Evolutionary conservation across 2,797 vertebrate species (phyloP).

Genomic region (Ctenosaura bakeri): DNA sequence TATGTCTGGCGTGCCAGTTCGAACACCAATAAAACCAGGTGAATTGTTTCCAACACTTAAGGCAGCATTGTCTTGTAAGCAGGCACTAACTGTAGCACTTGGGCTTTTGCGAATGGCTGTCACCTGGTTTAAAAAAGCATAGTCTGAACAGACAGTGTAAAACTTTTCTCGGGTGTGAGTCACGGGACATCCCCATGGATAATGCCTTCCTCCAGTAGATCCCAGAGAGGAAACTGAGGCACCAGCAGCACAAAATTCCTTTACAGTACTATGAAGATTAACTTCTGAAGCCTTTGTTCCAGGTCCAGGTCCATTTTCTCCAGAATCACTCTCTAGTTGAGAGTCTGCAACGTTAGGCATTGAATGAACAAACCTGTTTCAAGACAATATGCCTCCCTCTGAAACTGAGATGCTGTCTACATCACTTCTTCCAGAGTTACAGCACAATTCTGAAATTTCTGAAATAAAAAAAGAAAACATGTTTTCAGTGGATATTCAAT

Average conservation of each 20-base stretch:
- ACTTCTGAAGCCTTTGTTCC: slow-evolving; percentile 79
- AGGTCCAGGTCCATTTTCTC: slow-evolving; percentile 78
- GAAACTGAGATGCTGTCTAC: slow-evolving; percentile 58
- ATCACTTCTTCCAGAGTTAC: slow-evolving; percentile 61
- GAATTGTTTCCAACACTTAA: slow-evolving; percentile 80
- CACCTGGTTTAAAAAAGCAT: slow-evolving; percentile 96
- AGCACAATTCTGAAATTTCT: slow-evolving; percentile 59
- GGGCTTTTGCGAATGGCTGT: slow-evolving; percentile 87
- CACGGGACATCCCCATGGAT: slow-evolving; percentile 95
- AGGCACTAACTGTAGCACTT: slow-evolving; percentile 79
- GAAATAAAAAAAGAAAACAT: slow-evolving; percentile 36
- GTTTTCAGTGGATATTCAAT: neutral
- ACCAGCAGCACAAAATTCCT: slow-evolving; percentile 81
- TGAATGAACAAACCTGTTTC: slow-evolving; percentile 73
- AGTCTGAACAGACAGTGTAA: slow-evolving; percentile 98
- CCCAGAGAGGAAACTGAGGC: slow-evolving; percentile 80
- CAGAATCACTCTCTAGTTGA: slow-evolving; percentile 85
- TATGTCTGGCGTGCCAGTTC: slow-evolving; percentile 76
- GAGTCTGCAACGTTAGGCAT: slow-evolving; percentile 94
- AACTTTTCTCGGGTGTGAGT: slow-evolving; percentile 97
- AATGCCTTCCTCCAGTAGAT: slow-evolving; percentile 88
- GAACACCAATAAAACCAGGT: slow-evolving; percentile 77
- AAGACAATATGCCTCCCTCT: slow-evolving; percentile 31
- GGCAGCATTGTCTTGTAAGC: slow-evolving; percentile 78
- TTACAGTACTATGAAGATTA: slow-evolving; percentile 70